A percentile compares a stretch with the other conserved stretches of the same genome.
phyloP scores from a whole-genome alignment of 2,888 invertebrate genomes.

The Aelia acuminata region DNA sequence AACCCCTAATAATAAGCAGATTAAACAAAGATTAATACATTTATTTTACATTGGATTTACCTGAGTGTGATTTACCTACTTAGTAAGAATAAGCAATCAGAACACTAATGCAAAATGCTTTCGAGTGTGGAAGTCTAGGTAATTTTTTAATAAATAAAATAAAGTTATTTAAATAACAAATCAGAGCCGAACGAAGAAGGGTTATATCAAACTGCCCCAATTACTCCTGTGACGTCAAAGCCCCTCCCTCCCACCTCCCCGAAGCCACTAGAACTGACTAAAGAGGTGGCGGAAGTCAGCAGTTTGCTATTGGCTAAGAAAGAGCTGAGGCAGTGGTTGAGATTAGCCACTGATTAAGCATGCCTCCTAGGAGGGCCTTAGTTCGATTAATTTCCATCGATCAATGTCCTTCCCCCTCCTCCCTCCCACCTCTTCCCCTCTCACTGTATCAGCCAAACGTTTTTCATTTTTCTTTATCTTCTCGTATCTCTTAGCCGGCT shows the following conservation, averaged over 20 bases:
- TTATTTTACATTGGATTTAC: too few relatives aligned
- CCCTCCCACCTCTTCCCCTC: background rate
- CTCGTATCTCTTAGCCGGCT: constrained; percentile 18
- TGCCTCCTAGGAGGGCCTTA: constrained; percentile 39
- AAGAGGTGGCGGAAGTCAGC: constrained; percentile 24
- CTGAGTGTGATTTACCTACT: too few relatives aligned
- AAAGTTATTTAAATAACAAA: background rate
- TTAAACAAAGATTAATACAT: too few relatives aligned
- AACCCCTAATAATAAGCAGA: too few relatives aligned
- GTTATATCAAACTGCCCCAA: background rate
- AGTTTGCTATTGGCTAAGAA: constrained; percentile 34
- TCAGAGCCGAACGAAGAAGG: background rate
- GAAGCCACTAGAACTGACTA: background rate
- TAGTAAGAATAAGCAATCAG: too few relatives aligned
- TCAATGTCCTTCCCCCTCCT: background rate
- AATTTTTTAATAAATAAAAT: too few relatives aligned
- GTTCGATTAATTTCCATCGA: constrained; percentile 44
- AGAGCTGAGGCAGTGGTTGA: constrained; percentile 30
- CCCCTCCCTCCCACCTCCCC: background rate
- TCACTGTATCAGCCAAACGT: background rate
- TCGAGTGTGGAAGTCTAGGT: too few relatives aligned
- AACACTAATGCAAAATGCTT: too few relatives aligned
- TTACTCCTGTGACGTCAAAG: background rate
- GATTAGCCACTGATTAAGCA: constrained; percentile 46
- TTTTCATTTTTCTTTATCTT: constrained; percentile 33